These are phyloP conservation scores for Amphimallon solstitiale DNA, from an alignment of 2,888 invertebrate species.

Conservation along the genomic window DNA sequence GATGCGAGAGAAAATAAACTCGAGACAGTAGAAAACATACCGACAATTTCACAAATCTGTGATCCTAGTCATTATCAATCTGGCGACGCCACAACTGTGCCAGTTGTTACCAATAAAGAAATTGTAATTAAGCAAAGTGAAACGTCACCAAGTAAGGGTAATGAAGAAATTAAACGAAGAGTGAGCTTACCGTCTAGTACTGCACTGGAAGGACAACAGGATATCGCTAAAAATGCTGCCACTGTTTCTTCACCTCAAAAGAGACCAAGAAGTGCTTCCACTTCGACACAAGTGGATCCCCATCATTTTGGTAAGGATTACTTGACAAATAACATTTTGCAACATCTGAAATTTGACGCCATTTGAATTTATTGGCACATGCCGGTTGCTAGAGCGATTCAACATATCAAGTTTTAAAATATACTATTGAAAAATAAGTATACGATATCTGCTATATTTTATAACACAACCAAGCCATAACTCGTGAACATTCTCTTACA, in stretches of 20 bases:
- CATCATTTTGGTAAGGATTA: slow-evolving; percentile 81
- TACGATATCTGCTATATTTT: too few species aligned
- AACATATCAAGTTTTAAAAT: too few species aligned
- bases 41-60: slow-evolving; percentile 79
- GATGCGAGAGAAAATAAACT: slow-evolving; percentile 50
- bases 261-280: slow-evolving; percentile 81
- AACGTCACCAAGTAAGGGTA: slow-evolving; percentile 41
- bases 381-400: too few species aligned
- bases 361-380: too few species aligned
- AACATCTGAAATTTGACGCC: too few species aligned
- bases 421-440: too few species aligned
- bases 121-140: slow-evolving; percentile 14
- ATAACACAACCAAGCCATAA: too few species aligned
- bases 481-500: too few species aligned
- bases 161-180: slow-evolving; percentile 61
- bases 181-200: slow-evolving; percentile 69
- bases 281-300: slow-evolving; percentile 85
- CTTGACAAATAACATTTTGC: too few species aligned
- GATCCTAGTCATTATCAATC: slow-evolving; percentile 70
- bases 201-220: slow-evolving; percentile 54
- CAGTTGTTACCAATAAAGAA: slow-evolving; percentile 27
- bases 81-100: slow-evolving; percentile 24
- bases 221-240: slow-evolving; percentile 59
- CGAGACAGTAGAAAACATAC: slow-evolving; percentile 68
- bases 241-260: slow-evolving; percentile 71